Conservation (phyloP, 1,140 invertebrate genomes). For the Maniola jurtina region DNA sequence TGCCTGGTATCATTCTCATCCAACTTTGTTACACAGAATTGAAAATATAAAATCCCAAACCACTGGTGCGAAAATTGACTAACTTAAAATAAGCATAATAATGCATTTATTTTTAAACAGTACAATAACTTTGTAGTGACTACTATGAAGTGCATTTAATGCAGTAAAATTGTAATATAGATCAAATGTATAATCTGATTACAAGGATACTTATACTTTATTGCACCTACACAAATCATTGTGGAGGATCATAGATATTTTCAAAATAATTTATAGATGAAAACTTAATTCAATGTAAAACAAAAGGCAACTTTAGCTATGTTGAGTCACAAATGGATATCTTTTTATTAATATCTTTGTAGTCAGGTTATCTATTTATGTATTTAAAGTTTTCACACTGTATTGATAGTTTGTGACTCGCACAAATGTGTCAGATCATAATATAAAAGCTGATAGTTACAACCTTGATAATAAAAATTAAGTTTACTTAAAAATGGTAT, state of each 20-base stretch:
- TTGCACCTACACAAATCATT: no score
- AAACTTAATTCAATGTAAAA: no score
- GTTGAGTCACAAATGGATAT: not conserved
- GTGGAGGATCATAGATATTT: no score
- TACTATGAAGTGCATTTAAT: constrained; percentile 5
- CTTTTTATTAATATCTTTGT: not conserved
- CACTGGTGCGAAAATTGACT: constrained; percentile 15
- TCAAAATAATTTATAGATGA: no score
- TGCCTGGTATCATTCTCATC: constrained; percentile 97
- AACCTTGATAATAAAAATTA: not conserved
- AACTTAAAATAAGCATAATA: not conserved
- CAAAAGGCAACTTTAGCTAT: no score
- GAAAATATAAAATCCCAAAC: constrained; percentile 84
- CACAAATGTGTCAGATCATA: constrained; percentile 3
- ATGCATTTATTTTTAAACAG: constrained; percentile 10
- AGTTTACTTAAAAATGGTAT: constrained; percentile 1
- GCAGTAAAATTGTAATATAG: not conserved
- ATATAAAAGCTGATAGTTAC: not conserved
- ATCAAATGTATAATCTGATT: not conserved
- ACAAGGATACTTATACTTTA: not conserved
- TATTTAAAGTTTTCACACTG: not conserved
- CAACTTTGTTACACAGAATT: constrained; percentile 95
- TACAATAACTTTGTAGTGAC: constrained; percentile 8
- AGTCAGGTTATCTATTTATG: not conserved
- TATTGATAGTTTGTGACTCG: not conserved